phyloP scores from a whole-genome alignment of 2,888 invertebrate genomes.

The Chalcosyrphus nemorum region DNA sequence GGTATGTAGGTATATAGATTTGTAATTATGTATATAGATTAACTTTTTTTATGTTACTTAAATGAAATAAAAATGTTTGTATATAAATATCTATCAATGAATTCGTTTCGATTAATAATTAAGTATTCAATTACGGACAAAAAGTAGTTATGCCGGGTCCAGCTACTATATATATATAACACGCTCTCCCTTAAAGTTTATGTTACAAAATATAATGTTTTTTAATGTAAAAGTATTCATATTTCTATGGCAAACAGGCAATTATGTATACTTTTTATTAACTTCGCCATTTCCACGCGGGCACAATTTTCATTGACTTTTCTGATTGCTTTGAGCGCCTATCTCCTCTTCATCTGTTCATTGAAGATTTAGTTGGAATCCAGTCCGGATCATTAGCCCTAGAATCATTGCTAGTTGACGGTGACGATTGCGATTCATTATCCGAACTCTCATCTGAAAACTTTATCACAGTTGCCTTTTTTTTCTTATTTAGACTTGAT shows the following conservation, averaged over 20 bases:
- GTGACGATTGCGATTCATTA: not conserved
- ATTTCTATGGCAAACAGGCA: slow-evolving; percentile 1
- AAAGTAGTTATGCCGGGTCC: too few species aligned
- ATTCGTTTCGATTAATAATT: too few species aligned
- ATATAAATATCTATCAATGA: too few species aligned
- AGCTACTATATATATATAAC: not conserved
- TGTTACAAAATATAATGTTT: not conserved
- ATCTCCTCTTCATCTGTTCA: too few species aligned
- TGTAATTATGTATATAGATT: too few species aligned
- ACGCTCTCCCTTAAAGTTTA: not conserved
- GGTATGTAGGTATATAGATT: too few species aligned
- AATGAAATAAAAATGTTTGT: too few species aligned
- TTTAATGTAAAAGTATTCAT: not conserved
- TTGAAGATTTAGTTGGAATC: slow-evolving; percentile 4
- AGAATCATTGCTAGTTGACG: slow-evolving; percentile 21
- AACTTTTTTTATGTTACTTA: too few species aligned
- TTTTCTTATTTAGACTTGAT: not conserved
- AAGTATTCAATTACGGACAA: too few species aligned
- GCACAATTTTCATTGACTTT: too few species aligned
- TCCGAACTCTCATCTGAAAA: slow-evolving; percentile 9
- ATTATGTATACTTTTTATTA: slow-evolving; percentile 6
- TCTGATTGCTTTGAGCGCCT: too few species aligned
- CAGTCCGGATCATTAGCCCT: slow-evolving; percentile 35
- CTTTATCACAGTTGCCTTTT: slow-evolving; percentile 20
- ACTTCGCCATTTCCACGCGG: not conserved